These are phyloP conservation scores for Oxyura jamaicensis DNA, from an alignment of 2,113 vertebrate genomes.

Conservation along the genomic window DNA sequence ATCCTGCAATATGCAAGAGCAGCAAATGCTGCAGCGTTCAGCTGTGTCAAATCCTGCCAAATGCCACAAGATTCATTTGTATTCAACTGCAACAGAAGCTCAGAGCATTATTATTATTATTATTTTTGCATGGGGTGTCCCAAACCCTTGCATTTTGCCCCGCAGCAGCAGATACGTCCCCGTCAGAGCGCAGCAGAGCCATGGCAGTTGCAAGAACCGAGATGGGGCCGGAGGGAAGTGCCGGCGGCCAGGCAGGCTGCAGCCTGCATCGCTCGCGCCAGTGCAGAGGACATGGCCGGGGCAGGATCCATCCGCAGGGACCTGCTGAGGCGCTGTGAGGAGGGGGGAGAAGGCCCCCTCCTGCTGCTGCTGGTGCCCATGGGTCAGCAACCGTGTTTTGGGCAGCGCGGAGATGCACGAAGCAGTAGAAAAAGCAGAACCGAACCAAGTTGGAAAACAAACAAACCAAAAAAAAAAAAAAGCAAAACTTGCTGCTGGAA, in stretches of 20 bases:
- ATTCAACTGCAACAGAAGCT: rapidly evolving
- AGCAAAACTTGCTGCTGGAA: neutral
- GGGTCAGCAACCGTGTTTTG: neutral
- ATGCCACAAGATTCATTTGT: no score
- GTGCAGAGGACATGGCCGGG: neutral
- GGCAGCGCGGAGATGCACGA: rapidly evolving
- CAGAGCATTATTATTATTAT: no score
- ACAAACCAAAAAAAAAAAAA: neutral
- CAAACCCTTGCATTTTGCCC: neutral
- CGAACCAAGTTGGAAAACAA: neutral
- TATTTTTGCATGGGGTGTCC: rapidly evolving
- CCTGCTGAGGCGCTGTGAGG: no score
- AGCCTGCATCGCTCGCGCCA: neutral
- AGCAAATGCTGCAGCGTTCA: no score
- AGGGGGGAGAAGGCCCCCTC: neutral
- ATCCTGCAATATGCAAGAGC: neutral
- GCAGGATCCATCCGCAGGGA: neutral
- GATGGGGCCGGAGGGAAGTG: neutral
- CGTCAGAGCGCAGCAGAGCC: rapidly evolving
- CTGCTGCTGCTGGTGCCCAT: rapidly evolving
- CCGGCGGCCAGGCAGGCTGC: neutral
- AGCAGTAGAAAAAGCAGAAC: neutral
- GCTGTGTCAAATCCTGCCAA: neutral
- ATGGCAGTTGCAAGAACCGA: rapidly evolving
- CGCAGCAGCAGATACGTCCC: rapidly evolving